Evolutionary conservation across 2,888 invertebrate species (phyloP), one percentile per base, ranked within the genome.

Genomic region (Tyria jacobaeae): DNA sequence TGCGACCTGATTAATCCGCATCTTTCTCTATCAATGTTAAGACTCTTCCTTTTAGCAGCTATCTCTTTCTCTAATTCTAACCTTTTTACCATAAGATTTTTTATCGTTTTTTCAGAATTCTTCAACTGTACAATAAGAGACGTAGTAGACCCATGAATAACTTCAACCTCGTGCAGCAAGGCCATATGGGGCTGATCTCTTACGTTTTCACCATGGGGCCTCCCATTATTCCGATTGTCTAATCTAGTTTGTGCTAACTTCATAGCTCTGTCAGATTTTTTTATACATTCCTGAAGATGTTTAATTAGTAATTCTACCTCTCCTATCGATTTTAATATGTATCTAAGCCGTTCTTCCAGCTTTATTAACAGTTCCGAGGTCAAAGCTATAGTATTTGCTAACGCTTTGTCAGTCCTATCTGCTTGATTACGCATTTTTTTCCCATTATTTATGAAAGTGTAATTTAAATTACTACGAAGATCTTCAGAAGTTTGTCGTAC

Each of bases 241-340:
- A 98, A 94, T 65, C 98, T 95, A 0, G 98, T 98, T 87, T 98
- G 98, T 0, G 97, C 97, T 48, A 97, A 95, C 87, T 98, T 98
- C 96, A 98, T 96, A 5, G 97, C 96, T 21, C 96, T 94, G 83
- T 98, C 97, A 88, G 98, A 96, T 80, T 96, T 96, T 61, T 96
- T 94, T 9, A 98, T 94, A 0, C 96, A 95, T 51, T 93, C 91
- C 71, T 96, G 95, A 49, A 98, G 88, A 72, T 96, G 94, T 5
- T 94, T 95, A 62, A 98, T 96, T 54, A 97, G 92, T 47, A 89
- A 94, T 88, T 98, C 98, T 52, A 96, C 96, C 60, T 96, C 96
- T 0, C 96, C 96, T 57, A 98, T 94, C 78, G 96, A 96, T 76
- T 96, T 95, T 27, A 98, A 91, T n/a, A 96, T 95, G 95, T 96